phyloP scores from a whole-genome alignment of 2,797 vertebrate species.

The Spinus pinus region DNA sequence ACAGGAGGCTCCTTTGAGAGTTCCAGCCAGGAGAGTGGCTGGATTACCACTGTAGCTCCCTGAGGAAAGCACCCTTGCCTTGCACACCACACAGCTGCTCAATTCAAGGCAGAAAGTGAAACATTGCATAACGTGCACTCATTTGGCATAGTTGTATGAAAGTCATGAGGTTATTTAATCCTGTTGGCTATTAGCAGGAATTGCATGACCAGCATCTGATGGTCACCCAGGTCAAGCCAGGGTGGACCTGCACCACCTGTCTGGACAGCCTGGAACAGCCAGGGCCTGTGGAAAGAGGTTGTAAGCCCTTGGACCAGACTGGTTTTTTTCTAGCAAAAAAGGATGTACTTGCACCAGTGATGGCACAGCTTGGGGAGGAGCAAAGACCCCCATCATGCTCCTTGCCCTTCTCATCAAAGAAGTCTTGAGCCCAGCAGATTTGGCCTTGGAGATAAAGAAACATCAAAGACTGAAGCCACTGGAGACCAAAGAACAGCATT shows the following conservation, averaged over 20 bases:
- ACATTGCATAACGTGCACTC: fast-evolving
- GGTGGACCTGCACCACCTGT: too few relatives aligned
- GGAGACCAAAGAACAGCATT: not conserved
- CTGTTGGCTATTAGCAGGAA: not conserved
- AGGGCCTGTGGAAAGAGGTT: not conserved
- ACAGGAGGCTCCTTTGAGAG: not conserved
- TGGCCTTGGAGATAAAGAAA: not conserved
- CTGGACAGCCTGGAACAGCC: not conserved
- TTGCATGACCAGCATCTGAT: not conserved
- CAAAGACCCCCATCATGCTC: not conserved
- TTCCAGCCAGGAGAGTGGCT: not conserved
- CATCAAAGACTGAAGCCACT: not conserved
- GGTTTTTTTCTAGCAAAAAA: not conserved
- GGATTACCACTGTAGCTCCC: not conserved
- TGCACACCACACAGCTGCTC: not conserved
- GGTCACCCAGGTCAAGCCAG: fast-evolving
- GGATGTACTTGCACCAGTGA: fast-evolving
- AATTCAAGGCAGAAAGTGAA: not conserved
- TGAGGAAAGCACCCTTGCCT: not conserved
- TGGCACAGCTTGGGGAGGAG: not conserved
- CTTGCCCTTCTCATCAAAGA: not conserved
- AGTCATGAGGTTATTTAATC: not conserved
- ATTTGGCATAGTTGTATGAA: not conserved
- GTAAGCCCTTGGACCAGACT: fast-evolving
- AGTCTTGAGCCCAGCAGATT: not conserved